Evolutionary conservation across 2,888 invertebrate species (phyloP), one percentile per base, ranked within the genome.

Genomic region (Cheilosia grossa): DNA sequence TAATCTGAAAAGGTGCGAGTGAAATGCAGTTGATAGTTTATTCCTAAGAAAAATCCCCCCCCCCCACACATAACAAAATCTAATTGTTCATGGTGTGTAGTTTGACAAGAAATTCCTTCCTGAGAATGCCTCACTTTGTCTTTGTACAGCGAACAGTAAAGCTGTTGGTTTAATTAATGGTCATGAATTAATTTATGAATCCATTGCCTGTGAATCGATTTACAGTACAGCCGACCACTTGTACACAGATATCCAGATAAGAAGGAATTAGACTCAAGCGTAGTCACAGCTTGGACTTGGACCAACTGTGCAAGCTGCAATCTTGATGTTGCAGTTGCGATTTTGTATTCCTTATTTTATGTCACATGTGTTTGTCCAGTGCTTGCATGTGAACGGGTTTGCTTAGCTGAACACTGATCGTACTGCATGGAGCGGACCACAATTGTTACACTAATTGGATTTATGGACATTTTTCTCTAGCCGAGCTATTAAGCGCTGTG

Each of bases 221-320:
- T 66, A 66, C 51, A 72, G 78, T 61, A 78, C 78, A 78, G 51
- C 73, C 79, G 49, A 56, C 61, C 73, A 74, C 79, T 67, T 78
- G 67, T 73, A 47, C 30, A 44, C 40, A 44, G 82, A 83, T 79
- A 69, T 53, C n/a, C 40, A 63, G 82, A 83, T 79, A 83, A 61
- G 30, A 58, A 37, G 17, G 63, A 63, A 66, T 73, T 59, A 72
- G 66, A 66, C 47, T 37, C 59, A 66, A 78, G 49, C 44, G 17
- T n/a, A 49, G 42, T 44, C 54, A 58, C 47, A 49, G 56, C 44
- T 42, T 21, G 44, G 49, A 47, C 70, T 49, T 47, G 17, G 63
- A 51, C 53, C 63, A 42, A 56, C 56, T 64, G 74, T 54, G 67
- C 66, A 47, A 49, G 44, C n/a, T 51, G 54, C 78, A 78, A 78